These are phyloP conservation scores for Turdus rufiventris DNA, from an alignment of 2,113 vertebrate genomes.

Conservation along the genomic window DNA sequence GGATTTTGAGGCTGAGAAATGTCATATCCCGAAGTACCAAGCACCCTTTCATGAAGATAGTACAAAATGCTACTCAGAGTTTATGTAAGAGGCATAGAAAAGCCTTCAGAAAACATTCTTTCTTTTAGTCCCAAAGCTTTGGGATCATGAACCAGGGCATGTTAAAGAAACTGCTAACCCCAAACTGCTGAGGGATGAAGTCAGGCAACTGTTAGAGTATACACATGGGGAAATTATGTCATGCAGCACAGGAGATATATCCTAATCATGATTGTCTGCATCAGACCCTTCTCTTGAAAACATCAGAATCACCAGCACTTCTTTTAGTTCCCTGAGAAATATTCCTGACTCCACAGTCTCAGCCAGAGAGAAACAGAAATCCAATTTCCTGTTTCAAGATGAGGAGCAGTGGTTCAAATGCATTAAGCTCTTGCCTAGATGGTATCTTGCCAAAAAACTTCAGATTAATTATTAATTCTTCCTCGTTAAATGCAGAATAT, in stretches of 20 bases:
- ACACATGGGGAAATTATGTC: not conserved
- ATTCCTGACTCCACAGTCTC: not conserved
- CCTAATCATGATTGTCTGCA: not conserved
- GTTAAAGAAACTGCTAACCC: not conserved
- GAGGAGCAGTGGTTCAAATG: slow-evolving; percentile 19
- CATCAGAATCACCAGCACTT: not conserved
- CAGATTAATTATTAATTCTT: slow-evolving; percentile 36
- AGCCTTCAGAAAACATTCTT: not conserved
- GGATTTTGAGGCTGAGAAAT: not conserved
- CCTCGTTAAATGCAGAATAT: not conserved
- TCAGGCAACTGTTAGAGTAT: not conserved
- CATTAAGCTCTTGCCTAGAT: slow-evolving; percentile 23
- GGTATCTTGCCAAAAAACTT: not conserved
- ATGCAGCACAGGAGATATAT: not conserved
- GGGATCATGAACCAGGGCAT: not conserved
- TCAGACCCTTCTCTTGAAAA: not conserved
- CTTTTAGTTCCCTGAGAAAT: not conserved
- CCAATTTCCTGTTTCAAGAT: slow-evolving; percentile 38
- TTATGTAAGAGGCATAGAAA: not conserved
- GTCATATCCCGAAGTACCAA: not conserved
- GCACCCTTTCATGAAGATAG: not conserved
- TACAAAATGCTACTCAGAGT: not conserved
- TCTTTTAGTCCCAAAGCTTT: not conserved
- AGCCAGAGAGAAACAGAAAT: slow-evolving; percentile 5
- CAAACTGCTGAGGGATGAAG: not conserved